Evolutionary conservation across 2,797 vertebrate species (phyloP).

Genomic region (Emys orbicularis): DNA sequence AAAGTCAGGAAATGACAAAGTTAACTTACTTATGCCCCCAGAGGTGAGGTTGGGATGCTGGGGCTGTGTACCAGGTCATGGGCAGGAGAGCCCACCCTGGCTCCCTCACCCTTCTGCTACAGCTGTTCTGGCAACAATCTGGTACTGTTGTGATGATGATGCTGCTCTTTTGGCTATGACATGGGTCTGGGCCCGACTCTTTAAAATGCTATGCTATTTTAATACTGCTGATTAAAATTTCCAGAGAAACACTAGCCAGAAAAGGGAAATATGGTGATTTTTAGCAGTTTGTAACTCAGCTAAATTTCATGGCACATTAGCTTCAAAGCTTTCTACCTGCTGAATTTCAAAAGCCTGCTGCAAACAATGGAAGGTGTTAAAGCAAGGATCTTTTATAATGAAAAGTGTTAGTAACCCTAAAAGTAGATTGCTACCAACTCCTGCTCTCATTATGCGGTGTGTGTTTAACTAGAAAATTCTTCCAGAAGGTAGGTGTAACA

Average conservation of each 20-base stretch:
- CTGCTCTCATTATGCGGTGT: not conserved
- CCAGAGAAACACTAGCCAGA: not conserved
- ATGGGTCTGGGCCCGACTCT: not conserved
- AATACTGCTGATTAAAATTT: not conserved
- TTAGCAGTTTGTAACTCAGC: not conserved
- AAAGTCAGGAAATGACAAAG: not conserved
- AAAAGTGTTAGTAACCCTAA: not conserved
- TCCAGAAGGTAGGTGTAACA: not conserved
- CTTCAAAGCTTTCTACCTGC: not conserved
- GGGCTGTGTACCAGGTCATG: not conserved
- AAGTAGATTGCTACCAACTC: not conserved
- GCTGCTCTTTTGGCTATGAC: not conserved
- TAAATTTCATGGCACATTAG: not conserved
- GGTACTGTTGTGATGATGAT: not conserved
- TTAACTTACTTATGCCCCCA: not conserved
- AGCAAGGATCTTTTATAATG: not conserved
- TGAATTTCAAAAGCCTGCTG: not conserved
- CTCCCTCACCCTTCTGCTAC: not conserved
- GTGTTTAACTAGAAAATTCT: not conserved
- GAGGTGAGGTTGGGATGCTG: not conserved
- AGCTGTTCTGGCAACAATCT: not conserved
- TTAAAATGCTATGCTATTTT: not conserved
- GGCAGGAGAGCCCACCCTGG: not conserved
- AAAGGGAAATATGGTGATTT: not conserved
- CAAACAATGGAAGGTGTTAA: not conserved